Conservation (phyloP, 2,797 vertebrate species). For the Eutrigla gurnardus region DNA sequence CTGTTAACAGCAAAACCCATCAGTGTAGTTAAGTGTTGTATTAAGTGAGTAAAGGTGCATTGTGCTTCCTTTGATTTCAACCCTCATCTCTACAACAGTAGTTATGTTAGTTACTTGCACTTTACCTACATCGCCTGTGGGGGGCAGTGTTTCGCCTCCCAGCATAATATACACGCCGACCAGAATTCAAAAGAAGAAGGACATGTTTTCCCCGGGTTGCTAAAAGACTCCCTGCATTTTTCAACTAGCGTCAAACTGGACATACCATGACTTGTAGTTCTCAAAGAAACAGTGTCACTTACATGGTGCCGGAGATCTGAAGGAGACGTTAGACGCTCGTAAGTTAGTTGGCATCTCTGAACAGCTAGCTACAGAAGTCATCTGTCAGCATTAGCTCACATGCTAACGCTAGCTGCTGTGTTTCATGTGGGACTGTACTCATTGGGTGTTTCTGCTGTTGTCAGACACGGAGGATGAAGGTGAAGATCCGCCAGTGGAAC, state of each 20-base stretch:
- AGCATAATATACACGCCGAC: background rate
- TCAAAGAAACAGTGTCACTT: background rate
- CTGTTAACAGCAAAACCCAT: no score
- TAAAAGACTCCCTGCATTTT: background rate
- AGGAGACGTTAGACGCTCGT: background rate
- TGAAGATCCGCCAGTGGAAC: conserved; percentile 93
- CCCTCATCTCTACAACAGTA: no score
- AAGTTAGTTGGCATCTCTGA: background rate
- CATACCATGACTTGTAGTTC: background rate
- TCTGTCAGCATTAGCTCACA: conserved; percentile 13
- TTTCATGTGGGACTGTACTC: background rate
- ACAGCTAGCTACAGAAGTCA: background rate
- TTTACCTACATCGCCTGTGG: background rate
- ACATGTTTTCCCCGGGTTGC: background rate
- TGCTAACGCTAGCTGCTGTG: conserved; percentile 15
- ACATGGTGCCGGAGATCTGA: background rate
- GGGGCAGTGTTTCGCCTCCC: background rate
- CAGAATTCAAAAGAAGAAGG: background rate
- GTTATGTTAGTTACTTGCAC: background rate
- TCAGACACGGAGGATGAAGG: conserved; percentile 84
- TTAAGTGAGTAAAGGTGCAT: no score
- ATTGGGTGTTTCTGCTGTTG: background rate
- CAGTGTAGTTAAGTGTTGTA: no score
- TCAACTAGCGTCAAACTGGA: background rate
- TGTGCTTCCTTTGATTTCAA: no score